These are phyloP conservation scores for Neoseiulus cucumeris DNA, from an alignment of 1,140 invertebrate genomes.

Conservation along the genomic window DNA sequence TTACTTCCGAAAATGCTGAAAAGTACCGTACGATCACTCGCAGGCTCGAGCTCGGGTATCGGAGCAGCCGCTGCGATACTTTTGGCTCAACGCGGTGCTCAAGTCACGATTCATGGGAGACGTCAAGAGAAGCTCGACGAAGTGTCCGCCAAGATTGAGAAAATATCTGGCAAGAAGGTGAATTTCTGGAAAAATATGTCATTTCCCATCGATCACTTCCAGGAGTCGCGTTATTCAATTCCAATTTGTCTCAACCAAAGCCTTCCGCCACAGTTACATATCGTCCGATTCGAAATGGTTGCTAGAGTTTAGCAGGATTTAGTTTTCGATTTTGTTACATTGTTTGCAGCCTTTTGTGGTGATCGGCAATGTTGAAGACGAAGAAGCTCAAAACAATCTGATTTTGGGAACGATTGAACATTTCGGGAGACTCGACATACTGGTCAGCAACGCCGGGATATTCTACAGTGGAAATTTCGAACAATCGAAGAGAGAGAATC, in stretches of 20 bases:
- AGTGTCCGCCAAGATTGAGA: slow-evolving; percentile 40
- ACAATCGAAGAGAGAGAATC: slow-evolving; percentile 55
- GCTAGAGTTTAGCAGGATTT: no score
- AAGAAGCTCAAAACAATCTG: slow-evolving; percentile 51
- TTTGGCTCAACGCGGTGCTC: slow-evolving; percentile 48
- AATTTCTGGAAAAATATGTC: no score
- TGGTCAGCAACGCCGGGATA: slow-evolving; percentile 36
- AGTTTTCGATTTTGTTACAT: no score
- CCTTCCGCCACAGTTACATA: no score
- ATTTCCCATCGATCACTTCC: no score
- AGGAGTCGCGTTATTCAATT: no score
- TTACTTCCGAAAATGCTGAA: no score
- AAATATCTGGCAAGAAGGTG: slow-evolving; percentile 17
- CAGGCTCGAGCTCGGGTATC: slow-evolving; percentile 57
- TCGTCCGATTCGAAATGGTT: no score
- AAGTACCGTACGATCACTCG: no score
- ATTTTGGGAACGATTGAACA: slow-evolving; percentile 50
- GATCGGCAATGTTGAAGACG: slow-evolving; percentile 64
- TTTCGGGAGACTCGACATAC: slow-evolving; percentile 74
- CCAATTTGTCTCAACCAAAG: no score
- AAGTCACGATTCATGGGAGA: slow-evolving; percentile 47
- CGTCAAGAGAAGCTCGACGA: slow-evolving; percentile 43
- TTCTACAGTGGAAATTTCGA: slow-evolving; percentile 59
- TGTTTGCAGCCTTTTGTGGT: slow-evolving; percentile 24
- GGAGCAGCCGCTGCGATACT: slow-evolving; percentile 54